A percentile compares a stretch with the other conserved stretches of the same genome.
Conservation (phyloP, 2,113 vertebrate species). For the Tetraodon nigroviridis region DNA sequence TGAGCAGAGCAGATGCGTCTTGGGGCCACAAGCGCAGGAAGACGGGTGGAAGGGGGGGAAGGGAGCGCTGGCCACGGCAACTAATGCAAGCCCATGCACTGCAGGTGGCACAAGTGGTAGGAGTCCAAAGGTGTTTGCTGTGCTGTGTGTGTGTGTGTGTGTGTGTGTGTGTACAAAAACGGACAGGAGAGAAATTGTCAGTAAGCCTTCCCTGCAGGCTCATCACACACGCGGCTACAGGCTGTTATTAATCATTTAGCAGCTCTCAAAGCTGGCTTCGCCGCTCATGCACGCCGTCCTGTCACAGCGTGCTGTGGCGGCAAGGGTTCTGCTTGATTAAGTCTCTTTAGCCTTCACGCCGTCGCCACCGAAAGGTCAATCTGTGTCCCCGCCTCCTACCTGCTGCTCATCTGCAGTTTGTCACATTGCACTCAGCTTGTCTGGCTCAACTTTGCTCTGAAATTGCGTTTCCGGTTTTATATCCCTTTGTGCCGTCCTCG, state of each 20-base stretch:
- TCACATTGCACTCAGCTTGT: not conserved
- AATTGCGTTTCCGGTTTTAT: too few relatives aligned
- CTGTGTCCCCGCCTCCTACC: not conserved
- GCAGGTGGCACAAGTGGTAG: slow-evolving; percentile 49
- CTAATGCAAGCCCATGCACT: slow-evolving; percentile 32
- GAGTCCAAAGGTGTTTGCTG: slow-evolving; percentile 38
- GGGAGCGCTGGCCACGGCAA: slow-evolving; percentile 26
- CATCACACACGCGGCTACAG: slow-evolving; percentile 58
- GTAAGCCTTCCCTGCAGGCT: slow-evolving; percentile 48
- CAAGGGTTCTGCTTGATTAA: slow-evolving; percentile 58
- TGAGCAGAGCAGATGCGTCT: slow-evolving; percentile 65
- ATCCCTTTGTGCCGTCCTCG: not conserved
- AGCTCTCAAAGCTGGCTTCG: slow-evolving; percentile 51
- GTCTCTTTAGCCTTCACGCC: slow-evolving; percentile 57
- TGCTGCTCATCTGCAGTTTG: slow-evolving; percentile 38
- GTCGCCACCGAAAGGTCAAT: slow-evolving; percentile 50
- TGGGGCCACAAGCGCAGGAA: slow-evolving; percentile 41
- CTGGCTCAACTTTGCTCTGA: too few relatives aligned
- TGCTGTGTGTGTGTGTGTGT: slow-evolving; percentile 9
- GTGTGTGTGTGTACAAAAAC: slow-evolving; percentile 5
- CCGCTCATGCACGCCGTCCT: slow-evolving; percentile 53
- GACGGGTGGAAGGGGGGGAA: not conserved
- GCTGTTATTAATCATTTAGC: slow-evolving; percentile 70
- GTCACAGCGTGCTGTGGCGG: slow-evolving; percentile 41
- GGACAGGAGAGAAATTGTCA: slow-evolving; percentile 39